phyloP scores from a whole-genome alignment of 1,140 invertebrate genomes.

The Drosophila teissieri region DNA sequence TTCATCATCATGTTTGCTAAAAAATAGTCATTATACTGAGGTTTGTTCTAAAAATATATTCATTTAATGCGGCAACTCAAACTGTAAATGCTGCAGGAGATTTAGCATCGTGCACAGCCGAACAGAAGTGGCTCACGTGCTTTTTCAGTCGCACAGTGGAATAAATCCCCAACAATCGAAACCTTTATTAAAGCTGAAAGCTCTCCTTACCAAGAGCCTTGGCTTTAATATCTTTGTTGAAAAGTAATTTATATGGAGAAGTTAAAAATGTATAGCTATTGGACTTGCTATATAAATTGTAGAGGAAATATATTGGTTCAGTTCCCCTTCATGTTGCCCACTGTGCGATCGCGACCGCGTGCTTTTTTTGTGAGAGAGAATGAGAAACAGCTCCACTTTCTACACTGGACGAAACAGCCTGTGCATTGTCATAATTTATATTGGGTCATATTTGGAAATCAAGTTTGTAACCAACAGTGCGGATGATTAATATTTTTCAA shows the following conservation, averaged over 20 bases:
- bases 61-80: neutral
- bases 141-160: neutral
- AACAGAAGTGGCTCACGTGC: conserved; percentile 11
- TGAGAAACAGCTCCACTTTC: neutral
- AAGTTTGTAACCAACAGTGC: neutral
- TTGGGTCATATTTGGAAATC: no score
- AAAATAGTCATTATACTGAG: neutral
- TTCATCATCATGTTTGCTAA: conserved; percentile 14
- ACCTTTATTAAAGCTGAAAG: no score
- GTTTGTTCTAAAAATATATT: neutral
- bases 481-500: neutral
- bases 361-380: conserved; percentile 1
- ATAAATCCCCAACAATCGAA: no score
- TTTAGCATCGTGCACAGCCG: neutral
- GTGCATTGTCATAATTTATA: neutral
- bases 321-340: neutral
- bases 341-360: conserved; percentile 12
- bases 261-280: neutral
- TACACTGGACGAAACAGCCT: neutral
- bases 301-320: no score
- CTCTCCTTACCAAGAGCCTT: no score
- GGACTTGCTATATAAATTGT: no score
- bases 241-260: neutral
- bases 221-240: neutral
- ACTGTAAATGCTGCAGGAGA: neutral